Evolutionary conservation across 2,113 vertebrate genomes (phyloP).

Genomic region (Corythoichthys haematopterus): DNA sequence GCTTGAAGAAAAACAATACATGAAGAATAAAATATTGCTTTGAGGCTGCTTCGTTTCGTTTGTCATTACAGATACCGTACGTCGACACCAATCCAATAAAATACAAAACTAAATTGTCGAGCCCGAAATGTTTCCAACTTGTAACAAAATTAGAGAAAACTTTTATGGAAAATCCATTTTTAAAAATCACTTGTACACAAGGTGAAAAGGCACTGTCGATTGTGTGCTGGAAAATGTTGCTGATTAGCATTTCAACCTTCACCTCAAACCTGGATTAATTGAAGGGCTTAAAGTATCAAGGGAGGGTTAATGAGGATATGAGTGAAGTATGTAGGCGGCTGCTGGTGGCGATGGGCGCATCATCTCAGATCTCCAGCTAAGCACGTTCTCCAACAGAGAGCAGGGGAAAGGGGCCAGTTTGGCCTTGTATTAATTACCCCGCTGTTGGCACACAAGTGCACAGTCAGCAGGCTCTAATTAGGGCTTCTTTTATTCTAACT

Average conservation of each 20-base stretch:
- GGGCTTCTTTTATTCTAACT: slow-evolving; percentile 63
- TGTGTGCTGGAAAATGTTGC: slow-evolving; percentile 31
- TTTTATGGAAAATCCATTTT: background rate
- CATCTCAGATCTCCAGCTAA: slow-evolving; percentile 59
- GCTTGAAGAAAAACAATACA: no score
- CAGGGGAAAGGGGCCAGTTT: slow-evolving; percentile 45
- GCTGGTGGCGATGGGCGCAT: slow-evolving; percentile 44
- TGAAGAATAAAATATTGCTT: no score
- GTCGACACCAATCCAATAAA: no score
- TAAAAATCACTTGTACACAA: background rate
- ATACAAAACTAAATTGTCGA: no score
- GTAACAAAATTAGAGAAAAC: background rate
- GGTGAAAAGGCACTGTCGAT: slow-evolving; percentile 25
- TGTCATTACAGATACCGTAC: no score
- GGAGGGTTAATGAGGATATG: slow-evolving; percentile 63
- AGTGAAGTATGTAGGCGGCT: slow-evolving; percentile 49
- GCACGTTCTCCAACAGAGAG: slow-evolving; percentile 45
- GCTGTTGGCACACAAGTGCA: slow-evolving; percentile 61
- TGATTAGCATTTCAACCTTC: slow-evolving; percentile 58
- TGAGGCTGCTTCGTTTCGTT: no score
- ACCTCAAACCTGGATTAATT: slow-evolving; percentile 61
- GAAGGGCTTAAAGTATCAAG: slow-evolving; percentile 49
- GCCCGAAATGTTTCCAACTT: no score
- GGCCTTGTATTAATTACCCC: slow-evolving; percentile 62
- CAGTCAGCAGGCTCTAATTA: slow-evolving; percentile 69